phyloP scores from a whole-genome alignment of 2,797 vertebrate species.

The Otolemur crassicaudatus region DNA sequence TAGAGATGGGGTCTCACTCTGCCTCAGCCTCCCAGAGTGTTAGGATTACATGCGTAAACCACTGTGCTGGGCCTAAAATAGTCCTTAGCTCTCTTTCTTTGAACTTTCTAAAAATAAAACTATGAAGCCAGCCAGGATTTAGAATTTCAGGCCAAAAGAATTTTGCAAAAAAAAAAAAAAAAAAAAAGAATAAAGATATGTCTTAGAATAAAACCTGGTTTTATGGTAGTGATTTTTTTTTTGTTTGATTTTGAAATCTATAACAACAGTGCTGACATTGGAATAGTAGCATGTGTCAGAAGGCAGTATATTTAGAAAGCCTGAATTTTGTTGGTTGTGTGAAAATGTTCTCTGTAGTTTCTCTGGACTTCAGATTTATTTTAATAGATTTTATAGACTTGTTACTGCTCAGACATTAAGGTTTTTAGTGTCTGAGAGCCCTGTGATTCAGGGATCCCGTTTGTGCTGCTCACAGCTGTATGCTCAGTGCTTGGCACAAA shows the following conservation, averaged over 20 bases:
- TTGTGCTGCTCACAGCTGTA: not conserved
- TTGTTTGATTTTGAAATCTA: not conserved
- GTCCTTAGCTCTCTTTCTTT: not conserved
- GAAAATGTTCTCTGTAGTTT: not conserved
- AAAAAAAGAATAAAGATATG: slow-evolving; percentile 29
- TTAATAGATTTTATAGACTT: not conserved
- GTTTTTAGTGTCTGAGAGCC: slow-evolving; percentile 4
- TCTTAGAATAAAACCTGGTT: not conserved
- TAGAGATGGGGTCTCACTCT: no score
- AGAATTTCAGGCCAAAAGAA: slow-evolving; percentile 53
- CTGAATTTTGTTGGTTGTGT: slow-evolving; percentile 17
- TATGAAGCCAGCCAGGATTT: slow-evolving; percentile 19
- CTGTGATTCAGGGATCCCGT: not conserved
- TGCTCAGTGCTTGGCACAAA: not conserved
- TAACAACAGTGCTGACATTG: not conserved
- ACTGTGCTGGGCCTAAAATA: no score
- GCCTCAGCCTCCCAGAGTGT: no score
- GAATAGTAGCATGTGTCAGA: not conserved
- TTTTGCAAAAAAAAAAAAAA: not conserved
- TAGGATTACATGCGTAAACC: no score
- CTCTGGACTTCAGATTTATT: slow-evolving; percentile 14
- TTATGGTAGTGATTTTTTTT: not conserved
- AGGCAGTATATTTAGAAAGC: slow-evolving; percentile 1
- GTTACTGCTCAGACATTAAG: slow-evolving; percentile 6
- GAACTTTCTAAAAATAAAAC: slow-evolving; percentile 55